Base-by-base conservation (phyloP, 2,797 vertebrate genomes). In the Chromobotia macracanthus region DNA sequence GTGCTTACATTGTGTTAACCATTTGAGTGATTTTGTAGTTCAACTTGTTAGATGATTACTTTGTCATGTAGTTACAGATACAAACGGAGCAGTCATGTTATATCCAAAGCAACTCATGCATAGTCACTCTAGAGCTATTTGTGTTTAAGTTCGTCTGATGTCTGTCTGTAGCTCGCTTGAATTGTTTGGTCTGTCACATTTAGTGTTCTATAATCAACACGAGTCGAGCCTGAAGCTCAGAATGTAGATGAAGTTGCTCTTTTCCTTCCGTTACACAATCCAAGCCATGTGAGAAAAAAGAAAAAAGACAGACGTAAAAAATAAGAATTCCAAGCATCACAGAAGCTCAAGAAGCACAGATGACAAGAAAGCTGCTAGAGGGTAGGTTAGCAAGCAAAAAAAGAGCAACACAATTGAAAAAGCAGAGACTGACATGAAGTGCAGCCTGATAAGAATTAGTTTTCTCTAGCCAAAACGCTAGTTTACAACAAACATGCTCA, bases 61-160 rank as follows among this genome's bases (percentile, higher is more conserved):
- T 69, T 56, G 58, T 23, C 13, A 23, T 56, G 56, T 35, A 56
- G 66, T 41, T 55, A 9, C 31, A 41, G 35, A 31, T 23, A 23
- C 41, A 48, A 61, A 46, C 13, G 21, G 11, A 76, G 51, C 38
- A n/a, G 61, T 23, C 13, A 23, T 18, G 53, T 66, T 66, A 15
- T 56, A 58, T 68, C 38, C 35, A 19, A 50, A 56, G 21, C 0
- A 11, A 31, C 51, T 60, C 56, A 18, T 21, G n/a, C 12, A 50
- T 5, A 21, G 64, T 21, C 51, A 56, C 35, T 19, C 35, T 44
- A 44, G 35, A 66, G 38, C 51, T 41, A 53, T 67, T 53, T 31
- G 53, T 91, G 88, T 92, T 89, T 90, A 89, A 84, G 80, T 85
- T 72, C 85, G 84, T 87, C 89, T 89, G 87, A 89, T 89, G 88